Conservation (phyloP, 2,797 vertebrate genomes). For the Gymnoscopelus braueri region DNA sequence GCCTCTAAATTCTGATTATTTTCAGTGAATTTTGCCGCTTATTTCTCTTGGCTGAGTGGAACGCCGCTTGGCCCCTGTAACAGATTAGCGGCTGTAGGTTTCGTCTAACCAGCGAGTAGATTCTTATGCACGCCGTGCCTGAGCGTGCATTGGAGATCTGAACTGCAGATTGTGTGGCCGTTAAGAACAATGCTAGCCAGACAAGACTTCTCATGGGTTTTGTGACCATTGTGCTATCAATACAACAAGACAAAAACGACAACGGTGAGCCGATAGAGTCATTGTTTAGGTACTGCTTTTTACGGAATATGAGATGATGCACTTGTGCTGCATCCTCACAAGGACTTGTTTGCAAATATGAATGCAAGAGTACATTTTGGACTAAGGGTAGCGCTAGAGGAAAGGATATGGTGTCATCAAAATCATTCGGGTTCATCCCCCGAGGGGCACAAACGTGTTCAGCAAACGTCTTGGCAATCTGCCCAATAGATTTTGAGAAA, state of each 20-base stretch:
- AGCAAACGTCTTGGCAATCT: too few species aligned
- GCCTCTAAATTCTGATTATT: constrained; percentile 73
- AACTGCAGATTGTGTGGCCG: constrained; percentile 53
- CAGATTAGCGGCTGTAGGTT: constrained; percentile 58
- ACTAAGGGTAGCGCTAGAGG: too few species aligned
- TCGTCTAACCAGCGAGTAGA: constrained; percentile 58
- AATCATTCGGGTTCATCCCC: too few species aligned
- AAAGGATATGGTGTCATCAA: too few species aligned
- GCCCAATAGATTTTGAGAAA: too few species aligned
- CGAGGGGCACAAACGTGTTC: too few species aligned
- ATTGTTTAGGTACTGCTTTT: too few species aligned
- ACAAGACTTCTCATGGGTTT: constrained; percentile 43
- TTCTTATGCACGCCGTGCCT: constrained; percentile 54
- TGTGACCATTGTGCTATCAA: constrained; percentile 52
- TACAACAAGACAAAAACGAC: constrained; percentile 52
- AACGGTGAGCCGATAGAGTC: constrained; percentile 1
- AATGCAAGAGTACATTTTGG: background rate
- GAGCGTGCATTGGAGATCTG: constrained; percentile 53
- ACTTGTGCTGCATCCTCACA: too few species aligned
- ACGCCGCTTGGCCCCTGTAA: constrained; percentile 51
- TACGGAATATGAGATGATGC: too few species aligned
- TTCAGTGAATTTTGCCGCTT: constrained; percentile 62
- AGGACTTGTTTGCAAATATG: too few species aligned
- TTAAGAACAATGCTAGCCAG: constrained; percentile 25
- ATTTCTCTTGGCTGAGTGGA: constrained; percentile 65